Base-by-base conservation (phyloP, 2,797 vertebrate genomes). In the Rhodeus uyekii region DNA sequence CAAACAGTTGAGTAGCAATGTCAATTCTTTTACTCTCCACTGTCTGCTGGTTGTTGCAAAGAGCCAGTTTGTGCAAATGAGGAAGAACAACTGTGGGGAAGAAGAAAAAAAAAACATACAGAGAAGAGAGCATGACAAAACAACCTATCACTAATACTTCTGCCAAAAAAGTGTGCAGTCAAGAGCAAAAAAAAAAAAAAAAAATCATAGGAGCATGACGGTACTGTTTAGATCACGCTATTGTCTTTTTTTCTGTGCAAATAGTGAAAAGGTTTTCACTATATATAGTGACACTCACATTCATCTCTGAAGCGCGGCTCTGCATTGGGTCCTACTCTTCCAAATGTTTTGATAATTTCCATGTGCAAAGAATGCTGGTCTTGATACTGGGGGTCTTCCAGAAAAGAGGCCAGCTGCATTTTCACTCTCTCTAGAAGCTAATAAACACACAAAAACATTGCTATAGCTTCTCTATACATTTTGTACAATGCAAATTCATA, bases 331-430 rank as follows among this genome's bases (percentile, higher is more conserved):
- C 98, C 98, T 5, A 99, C 98, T 91, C 98, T 94, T 80, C 98
- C 97, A 84, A 99, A 98, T 0, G 97, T 99, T 92, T 96, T 96
- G 91, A 99, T 99, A 87, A 99, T 98, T 92, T 99, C 98, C 88
- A 96, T 97, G 89, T 99, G 98, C 88, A 99, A 87, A 86, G 98
- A 98, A 93, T 99, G 97, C 90, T 99, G 98, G 90, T 99, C 98
- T 88, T 99, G 98, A 90, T 99, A 99, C 85, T 99, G 97, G 83
- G 98, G 97, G 86, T 99, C 98, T 89, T 99, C 98, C 87, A 99
- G 91, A 90, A 99, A 99, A 38, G 98, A 98, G 0, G 97, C 97
- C 90, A 99, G 90, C 91, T 99, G 98, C 98, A 99, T 99, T 92
- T 99, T 99, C 0, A 99, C 97, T 90, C 98, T 96, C 92, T 99